Conservation (phyloP, 2,888 invertebrate genomes). For the Drymonia ruficornis region DNA sequence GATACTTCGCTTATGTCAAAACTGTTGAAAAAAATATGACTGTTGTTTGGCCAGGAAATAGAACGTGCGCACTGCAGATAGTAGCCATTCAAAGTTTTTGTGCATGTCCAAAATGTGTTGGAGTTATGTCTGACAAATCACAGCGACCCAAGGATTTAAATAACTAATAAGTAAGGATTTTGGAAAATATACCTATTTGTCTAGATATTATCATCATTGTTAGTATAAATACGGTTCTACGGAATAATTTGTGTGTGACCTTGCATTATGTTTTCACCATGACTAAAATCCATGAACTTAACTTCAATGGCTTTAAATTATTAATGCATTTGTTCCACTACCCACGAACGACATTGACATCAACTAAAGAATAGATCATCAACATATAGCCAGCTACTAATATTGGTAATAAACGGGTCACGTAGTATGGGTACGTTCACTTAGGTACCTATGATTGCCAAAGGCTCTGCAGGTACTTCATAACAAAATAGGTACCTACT, state of each 20-base stretch:
- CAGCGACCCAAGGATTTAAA: too few relatives aligned
- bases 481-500: neutral
- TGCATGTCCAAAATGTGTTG: slow-evolving; percentile 1
- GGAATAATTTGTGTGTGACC: neutral
- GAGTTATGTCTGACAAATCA: neutral
- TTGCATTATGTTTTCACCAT: neutral
- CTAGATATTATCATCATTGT: too few relatives aligned
- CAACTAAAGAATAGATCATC: too few relatives aligned
- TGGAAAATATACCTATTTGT: too few relatives aligned
- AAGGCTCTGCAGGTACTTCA: too few relatives aligned
- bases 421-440: too few relatives aligned
- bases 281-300: neutral
- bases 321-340: neutral
- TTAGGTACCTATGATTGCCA: too few relatives aligned
- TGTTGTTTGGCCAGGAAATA: slow-evolving; percentile 21
- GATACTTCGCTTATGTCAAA: slow-evolving; percentile 18
- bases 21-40: slow-evolving; percentile 22
- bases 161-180: too few relatives aligned
- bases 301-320: neutral
- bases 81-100: slow-evolving; percentile 27
- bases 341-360: neutral
- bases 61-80: slow-evolving; percentile 8
- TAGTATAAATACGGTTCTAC: too few relatives aligned
- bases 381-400: too few relatives aligned
- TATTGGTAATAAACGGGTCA: too few relatives aligned